Evolutionary conservation across 2,888 invertebrate species (phyloP), one percentile per base, ranked within the genome.

Genomic region (Drosophila nr. fundita): DNA sequence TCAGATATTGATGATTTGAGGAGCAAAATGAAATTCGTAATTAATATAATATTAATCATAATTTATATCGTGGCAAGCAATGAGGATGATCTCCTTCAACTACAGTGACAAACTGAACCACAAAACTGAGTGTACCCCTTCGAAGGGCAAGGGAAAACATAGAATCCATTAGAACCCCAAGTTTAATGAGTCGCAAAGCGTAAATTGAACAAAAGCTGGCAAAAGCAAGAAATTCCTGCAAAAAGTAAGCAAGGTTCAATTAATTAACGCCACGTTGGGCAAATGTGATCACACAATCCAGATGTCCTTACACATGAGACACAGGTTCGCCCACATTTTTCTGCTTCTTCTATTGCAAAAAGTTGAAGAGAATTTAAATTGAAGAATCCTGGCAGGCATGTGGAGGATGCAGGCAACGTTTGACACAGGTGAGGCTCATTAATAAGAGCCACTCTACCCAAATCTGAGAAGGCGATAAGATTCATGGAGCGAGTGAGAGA

Each of bases 101-200:
- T 7, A 15, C 4, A 24, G 8, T 24, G 4, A 15, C 21, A 45
- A 45, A 1, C 45, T 45, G 45, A 24, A 24, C 1, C 45, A 8
- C 4, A 45, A 8, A 8, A 45, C 15, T 45, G 2, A 4, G 15
- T 15, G 24, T 45, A 45, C 2, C 2, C 4, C n/a, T 4, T 4
- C 4, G 18, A 1, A 34, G 53, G 10, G 53, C 32, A n/a, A n/a
- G n/a, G n/a, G n/a, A n/a, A n/a, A n/a, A n/a, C n/a, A n/a, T n/a
- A n/a, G 48, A 45, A 29, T 30, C 48, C 60, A 65, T 68, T 50
- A 29, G 55, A 29, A 29, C 54, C 62, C 34, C 5, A 59, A 60
- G 52, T 80, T 86, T 68, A 83, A 83, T 80, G 78, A 73, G 55
- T 34, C 74, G 59, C 68, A 60, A 65, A 49, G 58, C 58, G 54